A percentile compares a stretch with the other conserved stretches of the same genome.
phyloP scores from a whole-genome alignment of 2,888 invertebrate genomes.

The Exephanes ischioxanthus region DNA sequence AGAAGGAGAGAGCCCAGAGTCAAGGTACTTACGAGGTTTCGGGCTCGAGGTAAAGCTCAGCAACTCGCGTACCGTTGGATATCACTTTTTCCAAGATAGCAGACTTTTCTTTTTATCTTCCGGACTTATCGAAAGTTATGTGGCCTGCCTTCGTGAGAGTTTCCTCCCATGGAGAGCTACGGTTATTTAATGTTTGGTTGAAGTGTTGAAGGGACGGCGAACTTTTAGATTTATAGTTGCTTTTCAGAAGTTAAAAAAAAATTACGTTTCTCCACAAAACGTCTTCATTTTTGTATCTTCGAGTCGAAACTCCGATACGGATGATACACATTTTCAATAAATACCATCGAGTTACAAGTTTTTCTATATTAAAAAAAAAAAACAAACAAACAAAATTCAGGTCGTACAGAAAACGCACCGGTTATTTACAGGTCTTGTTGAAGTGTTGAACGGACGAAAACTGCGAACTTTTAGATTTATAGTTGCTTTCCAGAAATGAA shows the following conservation, averaged over 20 bases:
- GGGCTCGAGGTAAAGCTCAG: conserved; percentile 8
- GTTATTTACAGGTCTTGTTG: conserved; percentile 4
- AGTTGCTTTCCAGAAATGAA: not conserved
- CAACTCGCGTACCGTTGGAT: conserved; percentile 18
- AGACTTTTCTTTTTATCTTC: conserved; percentile 12
- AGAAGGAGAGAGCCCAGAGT: not conserved
- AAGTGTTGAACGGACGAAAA: not conserved
- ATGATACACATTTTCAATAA: not conserved
- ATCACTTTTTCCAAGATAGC: conserved; percentile 23
- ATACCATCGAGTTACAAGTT: not conserved
- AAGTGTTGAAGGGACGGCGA: conserved; percentile 7
- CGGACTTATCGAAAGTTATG: conserved; percentile 21
- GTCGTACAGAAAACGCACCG: not conserved
- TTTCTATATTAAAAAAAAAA: too few species aligned
- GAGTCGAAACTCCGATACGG: not conserved
- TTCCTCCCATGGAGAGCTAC: conserved; percentile 8
- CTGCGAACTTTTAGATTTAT: not conserved
- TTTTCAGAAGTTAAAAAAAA: not conserved
- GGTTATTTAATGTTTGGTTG: conserved; percentile 19
- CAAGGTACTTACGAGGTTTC: conserved; percentile 21
- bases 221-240: conserved; percentile 5
- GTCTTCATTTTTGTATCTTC: not conserved
- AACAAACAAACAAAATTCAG: not conserved
- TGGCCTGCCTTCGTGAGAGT: not conserved
- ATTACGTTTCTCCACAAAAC: not conserved